phyloP scores from a whole-genome alignment of 2,888 invertebrate species.

The Chrysomela aeneicollis region DNA sequence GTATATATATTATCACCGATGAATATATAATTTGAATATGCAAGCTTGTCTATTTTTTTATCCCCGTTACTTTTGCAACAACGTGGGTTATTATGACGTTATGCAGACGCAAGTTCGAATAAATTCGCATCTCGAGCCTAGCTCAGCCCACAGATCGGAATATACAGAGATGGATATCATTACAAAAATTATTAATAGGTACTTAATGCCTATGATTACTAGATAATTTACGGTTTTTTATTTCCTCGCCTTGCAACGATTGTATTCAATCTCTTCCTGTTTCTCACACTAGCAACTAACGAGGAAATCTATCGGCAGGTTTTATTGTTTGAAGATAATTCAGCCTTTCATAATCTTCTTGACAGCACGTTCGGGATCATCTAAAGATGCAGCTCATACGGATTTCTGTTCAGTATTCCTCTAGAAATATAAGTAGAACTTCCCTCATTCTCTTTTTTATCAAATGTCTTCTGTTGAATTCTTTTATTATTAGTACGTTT shows the following conservation, averaged over 20 bases:
- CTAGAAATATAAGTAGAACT: too few species aligned
- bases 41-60: background rate
- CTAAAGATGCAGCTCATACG: too few species aligned
- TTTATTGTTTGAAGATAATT: too few species aligned
- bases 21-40: background rate
- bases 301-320: background rate
- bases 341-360: too few species aligned
- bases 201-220: constrained; percentile 33
- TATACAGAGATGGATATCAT: constrained; percentile 18
- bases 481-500: too few species aligned
- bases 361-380: too few species aligned
- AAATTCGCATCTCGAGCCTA: background rate
- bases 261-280: constrained; percentile 16
- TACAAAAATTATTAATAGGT: constrained; percentile 31
- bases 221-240: constrained; percentile 28
- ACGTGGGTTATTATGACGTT: constrained; percentile 1
- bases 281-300: constrained; percentile 17
- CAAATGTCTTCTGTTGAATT: too few species aligned
- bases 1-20: too few species aligned
- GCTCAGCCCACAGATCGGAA: constrained; percentile 17
- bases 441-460: too few species aligned
- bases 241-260: constrained; percentile 4
- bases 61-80: background rate
- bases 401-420: too few species aligned
- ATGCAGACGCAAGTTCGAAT: constrained; percentile 3